A percentile compares a stretch with the other conserved stretches of the same genome.
These are phyloP conservation scores for Melospiza georgiana DNA, from an alignment of 2,113 vertebrate species.

Conservation along the genomic window DNA sequence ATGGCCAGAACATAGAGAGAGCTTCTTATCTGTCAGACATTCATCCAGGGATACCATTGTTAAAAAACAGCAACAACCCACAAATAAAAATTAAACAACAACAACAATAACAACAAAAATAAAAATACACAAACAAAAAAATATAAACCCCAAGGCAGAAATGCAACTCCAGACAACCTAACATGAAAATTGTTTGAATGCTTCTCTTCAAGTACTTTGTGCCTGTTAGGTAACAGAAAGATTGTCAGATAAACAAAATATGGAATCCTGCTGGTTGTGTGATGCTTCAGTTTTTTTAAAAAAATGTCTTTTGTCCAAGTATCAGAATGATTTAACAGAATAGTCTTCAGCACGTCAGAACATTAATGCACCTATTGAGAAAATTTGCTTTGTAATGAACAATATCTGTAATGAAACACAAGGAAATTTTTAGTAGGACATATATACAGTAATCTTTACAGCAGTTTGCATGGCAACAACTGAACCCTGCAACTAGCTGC, in stretches of 20 bases:
- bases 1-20: not conserved
- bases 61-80: not conserved
- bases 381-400: not conserved
- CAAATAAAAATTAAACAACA: no score
- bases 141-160: not conserved
- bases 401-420: not conserved
- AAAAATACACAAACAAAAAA: not conserved
- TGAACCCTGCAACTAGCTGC: not conserved
- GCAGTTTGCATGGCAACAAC: not conserved
- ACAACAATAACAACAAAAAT: not conserved
- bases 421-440: not conserved
- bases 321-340: not conserved
- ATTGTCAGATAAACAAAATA: not conserved
- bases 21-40: not conserved
- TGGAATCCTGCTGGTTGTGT: not conserved
- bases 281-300: not conserved
- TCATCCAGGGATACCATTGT: not conserved
- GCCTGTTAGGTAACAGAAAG: not conserved
- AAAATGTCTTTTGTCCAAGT: not conserved
- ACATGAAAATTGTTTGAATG: not conserved
- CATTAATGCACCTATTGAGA: not conserved
- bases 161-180: not conserved
- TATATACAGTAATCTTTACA: not conserved
- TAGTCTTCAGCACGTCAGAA: not conserved
- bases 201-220: not conserved